Evolutionary conservation across 1,140 invertebrate genomes (phyloP).

Genomic region (Pseudoatta argentina): DNA sequence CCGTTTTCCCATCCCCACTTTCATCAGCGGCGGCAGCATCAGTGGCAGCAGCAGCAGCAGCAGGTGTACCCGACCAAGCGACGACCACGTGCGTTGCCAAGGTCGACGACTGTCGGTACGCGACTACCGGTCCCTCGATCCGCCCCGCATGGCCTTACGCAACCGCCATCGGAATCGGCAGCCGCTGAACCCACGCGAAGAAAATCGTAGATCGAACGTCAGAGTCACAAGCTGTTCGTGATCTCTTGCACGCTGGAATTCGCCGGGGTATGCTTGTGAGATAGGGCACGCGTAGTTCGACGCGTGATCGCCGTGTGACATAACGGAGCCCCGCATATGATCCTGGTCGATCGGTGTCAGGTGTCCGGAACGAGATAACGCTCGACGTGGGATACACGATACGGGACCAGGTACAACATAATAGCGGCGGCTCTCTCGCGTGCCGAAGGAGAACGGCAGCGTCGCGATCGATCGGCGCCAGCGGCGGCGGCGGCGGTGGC

Average conservation of each 20-base stretch:
- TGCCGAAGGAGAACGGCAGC: not conserved
- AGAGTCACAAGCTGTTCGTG: not conserved
- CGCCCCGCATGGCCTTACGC: conserved; percentile 62
- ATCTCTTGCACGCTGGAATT: not conserved
- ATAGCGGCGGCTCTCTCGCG: not conserved
- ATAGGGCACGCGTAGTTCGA: not conserved
- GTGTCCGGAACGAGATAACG: not conserved
- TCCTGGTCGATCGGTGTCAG: not conserved
- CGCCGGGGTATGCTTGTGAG: not conserved
- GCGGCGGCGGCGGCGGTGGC: not conserved
- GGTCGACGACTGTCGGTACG: conserved; percentile 73
- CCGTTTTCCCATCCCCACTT: conserved; percentile 36
- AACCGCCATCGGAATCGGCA: conserved; percentile 59
- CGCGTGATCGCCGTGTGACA: conserved; percentile 1
- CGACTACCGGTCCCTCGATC: conserved; percentile 61
- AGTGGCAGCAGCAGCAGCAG: conserved; percentile 6
- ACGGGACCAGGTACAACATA: not conserved
- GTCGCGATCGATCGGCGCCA: conserved; percentile 34
- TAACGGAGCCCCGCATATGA: not conserved
- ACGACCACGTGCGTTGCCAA: conserved; percentile 77
- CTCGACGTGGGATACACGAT: not conserved
- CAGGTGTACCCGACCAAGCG: conserved; percentile 69
- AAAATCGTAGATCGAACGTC: not conserved
- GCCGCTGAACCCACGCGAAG: conserved; percentile 60
- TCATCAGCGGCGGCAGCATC: not conserved